Evolutionary conservation across 1,140 invertebrate species (phyloP).

Genomic region (Proctacanthus coquilletti): DNA sequence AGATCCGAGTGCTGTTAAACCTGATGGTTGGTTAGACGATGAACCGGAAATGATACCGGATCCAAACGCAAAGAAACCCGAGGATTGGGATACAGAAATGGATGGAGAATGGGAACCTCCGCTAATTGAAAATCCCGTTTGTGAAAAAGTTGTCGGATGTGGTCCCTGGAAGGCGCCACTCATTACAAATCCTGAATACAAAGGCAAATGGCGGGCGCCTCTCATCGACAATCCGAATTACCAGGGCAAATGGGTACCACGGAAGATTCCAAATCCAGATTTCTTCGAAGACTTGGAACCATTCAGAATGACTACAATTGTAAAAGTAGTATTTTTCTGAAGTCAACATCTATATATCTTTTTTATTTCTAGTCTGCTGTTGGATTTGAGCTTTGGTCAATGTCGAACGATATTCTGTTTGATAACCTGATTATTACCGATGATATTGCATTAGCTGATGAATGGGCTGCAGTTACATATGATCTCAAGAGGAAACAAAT

Average conservation of each 20-base stretch:
- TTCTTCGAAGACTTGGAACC: conserved; percentile 86
- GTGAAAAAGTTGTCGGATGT: conserved; percentile 71
- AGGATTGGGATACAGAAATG: conserved; percentile 96
- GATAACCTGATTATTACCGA: conserved; percentile 93
- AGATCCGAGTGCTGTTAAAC: conserved; percentile 76
- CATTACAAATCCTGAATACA: conserved; percentile 82
- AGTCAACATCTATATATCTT: background rate
- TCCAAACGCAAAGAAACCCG: conserved; percentile 71
- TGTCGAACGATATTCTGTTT: conserved; percentile 85
- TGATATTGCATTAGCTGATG: conserved; percentile 55
- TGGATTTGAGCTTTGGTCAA: conserved; percentile 96
- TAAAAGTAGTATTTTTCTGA: conserved; percentile 32
- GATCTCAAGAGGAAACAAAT: conserved; percentile 68
- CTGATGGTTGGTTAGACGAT: conserved; percentile 87
- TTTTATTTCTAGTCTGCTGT: conserved; percentile 55
- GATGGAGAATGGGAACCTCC: conserved; percentile 98
- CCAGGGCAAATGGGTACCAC: conserved; percentile 85
- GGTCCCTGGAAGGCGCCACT: conserved; percentile 76
- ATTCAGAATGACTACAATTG: conserved; percentile 80
- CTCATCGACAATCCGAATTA: conserved; percentile 90
- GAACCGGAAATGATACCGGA: conserved; percentile 81
- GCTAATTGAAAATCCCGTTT: conserved; percentile 81
- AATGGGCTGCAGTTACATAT: conserved; percentile 75
- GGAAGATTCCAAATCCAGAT: conserved; percentile 74
- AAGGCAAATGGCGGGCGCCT: conserved; percentile 83